phyloP scores from a whole-genome alignment of 2,888 invertebrate species.

The Bembecia ichneumoniformis region DNA sequence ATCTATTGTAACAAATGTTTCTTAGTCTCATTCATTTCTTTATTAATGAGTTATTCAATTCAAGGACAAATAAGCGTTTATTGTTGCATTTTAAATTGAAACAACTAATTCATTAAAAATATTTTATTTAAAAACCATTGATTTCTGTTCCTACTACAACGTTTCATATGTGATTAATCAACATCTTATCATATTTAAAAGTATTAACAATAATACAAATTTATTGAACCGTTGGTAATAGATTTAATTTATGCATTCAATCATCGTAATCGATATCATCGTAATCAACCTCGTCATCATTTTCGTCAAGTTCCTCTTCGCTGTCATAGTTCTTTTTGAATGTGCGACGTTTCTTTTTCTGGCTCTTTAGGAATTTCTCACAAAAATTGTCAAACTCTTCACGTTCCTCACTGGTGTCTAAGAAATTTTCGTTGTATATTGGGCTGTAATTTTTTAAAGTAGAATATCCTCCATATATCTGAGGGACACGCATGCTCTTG shows the following conservation, averaged over 20 bases:
- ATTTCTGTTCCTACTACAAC: too few relatives aligned
- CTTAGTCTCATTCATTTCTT: too few relatives aligned
- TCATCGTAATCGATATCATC: constrained; percentile 8
- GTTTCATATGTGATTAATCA: too few relatives aligned
- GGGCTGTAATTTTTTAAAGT: constrained; percentile 28
- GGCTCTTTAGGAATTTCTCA: constrained; percentile 6
- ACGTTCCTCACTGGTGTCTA: constrained; percentile 11
- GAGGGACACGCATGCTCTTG: constrained; percentile 14
- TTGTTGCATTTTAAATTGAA: too few relatives aligned
- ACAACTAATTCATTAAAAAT: too few relatives aligned
- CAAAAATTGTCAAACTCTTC: constrained; percentile 12
- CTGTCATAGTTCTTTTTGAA: neutral
- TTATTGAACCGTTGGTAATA: neutral
- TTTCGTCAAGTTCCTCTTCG: constrained; percentile 6
- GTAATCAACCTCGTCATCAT: constrained; percentile 8
- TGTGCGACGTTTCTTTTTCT: neutral
- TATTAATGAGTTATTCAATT: too few relatives aligned
- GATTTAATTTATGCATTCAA: neutral
- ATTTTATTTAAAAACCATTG: too few relatives aligned
- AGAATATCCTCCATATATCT: constrained; percentile 28
- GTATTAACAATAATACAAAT: neutral
- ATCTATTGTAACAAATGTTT: too few relatives aligned
- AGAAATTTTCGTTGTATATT: constrained; percentile 10
- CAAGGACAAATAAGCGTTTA: too few relatives aligned
- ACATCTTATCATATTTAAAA: too few relatives aligned